A percentile compares a stretch with the other conserved stretches of the same genome.
These are phyloP conservation scores for Indri indri DNA, from an alignment of 2,113 vertebrate species.

Conservation along the genomic window DNA sequence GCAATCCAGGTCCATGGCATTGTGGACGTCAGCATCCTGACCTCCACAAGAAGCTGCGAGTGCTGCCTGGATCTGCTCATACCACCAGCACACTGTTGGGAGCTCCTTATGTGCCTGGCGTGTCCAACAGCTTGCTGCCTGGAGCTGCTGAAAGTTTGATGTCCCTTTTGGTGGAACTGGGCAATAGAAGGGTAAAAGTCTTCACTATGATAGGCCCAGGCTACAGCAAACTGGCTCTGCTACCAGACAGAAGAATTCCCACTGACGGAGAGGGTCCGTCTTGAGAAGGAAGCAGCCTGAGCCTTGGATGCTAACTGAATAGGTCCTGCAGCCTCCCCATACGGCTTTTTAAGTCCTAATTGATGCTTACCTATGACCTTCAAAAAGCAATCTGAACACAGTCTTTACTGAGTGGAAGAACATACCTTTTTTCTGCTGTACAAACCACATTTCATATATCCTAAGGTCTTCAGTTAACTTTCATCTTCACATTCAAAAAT, in stretches of 20 bases:
- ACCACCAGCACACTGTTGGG: fast-evolving
- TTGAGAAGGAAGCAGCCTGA: not conserved
- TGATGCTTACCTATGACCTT: not conserved
- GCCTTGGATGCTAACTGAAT: not conserved
- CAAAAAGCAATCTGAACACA: not conserved
- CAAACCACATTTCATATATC: not conserved
- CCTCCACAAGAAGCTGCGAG: not conserved
- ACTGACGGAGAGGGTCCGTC: not conserved
- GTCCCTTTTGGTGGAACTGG: not conserved
- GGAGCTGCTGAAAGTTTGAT: not conserved
- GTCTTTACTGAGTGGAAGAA: not conserved
- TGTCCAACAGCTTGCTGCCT: not conserved
- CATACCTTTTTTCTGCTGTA: not conserved
- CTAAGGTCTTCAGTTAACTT: not conserved
- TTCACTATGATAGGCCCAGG: not conserved
- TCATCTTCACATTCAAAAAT: not conserved
- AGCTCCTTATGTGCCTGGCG: not conserved
- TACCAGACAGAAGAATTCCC: not conserved
- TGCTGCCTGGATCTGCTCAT: not conserved
- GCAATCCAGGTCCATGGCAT: not conserved
- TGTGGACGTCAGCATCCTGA: not conserved
- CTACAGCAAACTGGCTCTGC: not conserved
- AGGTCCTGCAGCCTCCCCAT: not conserved
- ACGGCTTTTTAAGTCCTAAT: not conserved
- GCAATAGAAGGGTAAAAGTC: not conserved